These are phyloP conservation scores for Hedya salicella DNA, from an alignment of 2,888 invertebrate species.

Conservation along the genomic window DNA sequence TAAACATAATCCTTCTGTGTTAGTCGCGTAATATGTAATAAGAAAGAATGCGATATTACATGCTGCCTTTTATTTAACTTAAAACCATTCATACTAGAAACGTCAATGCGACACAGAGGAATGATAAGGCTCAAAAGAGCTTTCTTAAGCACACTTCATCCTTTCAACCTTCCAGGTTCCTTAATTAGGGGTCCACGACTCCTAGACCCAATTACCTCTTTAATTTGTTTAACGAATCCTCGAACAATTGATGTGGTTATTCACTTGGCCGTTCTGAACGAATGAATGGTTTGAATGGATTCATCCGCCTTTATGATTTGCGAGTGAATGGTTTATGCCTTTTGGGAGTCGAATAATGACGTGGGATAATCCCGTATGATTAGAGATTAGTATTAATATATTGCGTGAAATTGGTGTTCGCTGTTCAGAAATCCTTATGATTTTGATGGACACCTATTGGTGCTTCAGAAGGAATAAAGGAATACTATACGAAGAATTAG, in stretches of 20 bases:
- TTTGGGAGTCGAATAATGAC: slow-evolving; percentile 27
- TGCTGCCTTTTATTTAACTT: too few relatives aligned
- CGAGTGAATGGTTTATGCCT: slow-evolving; percentile 24
- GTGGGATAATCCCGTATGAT: slow-evolving; percentile 7
- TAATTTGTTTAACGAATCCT: slow-evolving; percentile 61
- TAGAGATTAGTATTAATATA: slow-evolving; percentile 4
- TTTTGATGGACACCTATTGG: too few relatives aligned
- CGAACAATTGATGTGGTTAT: slow-evolving; percentile 63
- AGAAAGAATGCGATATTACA: too few relatives aligned
- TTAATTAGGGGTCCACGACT: slow-evolving; percentile 45
- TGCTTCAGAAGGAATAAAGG: too few relatives aligned
- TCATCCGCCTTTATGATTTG: slow-evolving; percentile 28
- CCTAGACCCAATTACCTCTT: slow-evolving; percentile 60
- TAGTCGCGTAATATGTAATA: too few relatives aligned
- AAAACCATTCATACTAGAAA: neutral
- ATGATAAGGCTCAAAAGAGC: neutral
- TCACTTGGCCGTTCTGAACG: slow-evolving; percentile 32
- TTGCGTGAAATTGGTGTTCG: neutral
- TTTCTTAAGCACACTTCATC: neutral
- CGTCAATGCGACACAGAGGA: neutral
- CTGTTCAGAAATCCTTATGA: too few relatives aligned
- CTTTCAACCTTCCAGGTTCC: slow-evolving; percentile 36
- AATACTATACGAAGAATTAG: too few relatives aligned
- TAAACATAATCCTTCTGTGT: too few relatives aligned
- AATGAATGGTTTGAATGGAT: slow-evolving; percentile 33